These are phyloP conservation scores for Porites cylindrica DNA, from an alignment of 92 coral and sea anemone species.

Conservation along the genomic window DNA sequence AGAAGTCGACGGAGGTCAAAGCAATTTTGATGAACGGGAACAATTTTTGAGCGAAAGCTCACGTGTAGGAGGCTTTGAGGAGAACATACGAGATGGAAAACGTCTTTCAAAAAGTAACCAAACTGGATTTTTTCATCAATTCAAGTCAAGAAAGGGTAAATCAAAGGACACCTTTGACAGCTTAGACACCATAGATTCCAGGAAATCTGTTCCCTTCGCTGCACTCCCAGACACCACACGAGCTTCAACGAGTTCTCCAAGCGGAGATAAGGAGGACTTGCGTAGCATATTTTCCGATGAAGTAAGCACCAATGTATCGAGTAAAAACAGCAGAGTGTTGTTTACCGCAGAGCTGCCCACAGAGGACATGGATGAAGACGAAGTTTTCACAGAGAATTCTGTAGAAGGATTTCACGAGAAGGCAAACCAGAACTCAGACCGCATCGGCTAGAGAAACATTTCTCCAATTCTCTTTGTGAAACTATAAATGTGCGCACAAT, in stretches of 20 bases:
- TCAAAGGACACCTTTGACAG: constrained; percentile 4
- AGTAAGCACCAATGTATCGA: background rate
- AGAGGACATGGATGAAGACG: background rate
- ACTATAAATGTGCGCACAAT: background rate
- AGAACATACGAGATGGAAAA: background rate
- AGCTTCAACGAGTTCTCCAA: constrained; percentile 1
- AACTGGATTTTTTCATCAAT: background rate
- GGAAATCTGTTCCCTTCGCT: constrained; percentile 48
- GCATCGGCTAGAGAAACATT: too few relatives aligned
- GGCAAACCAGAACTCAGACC: too few relatives aligned
- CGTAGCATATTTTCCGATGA: background rate
- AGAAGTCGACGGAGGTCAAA: background rate
- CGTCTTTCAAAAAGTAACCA: background rate
- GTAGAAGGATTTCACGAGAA: too few relatives aligned
- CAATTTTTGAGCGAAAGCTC: constrained; percentile 7
- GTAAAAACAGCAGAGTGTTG: background rate
- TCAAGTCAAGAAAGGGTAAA: background rate
- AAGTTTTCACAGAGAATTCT: too few relatives aligned
- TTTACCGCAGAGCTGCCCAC: background rate
- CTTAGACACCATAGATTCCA: constrained; percentile 28
- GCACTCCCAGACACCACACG: constrained; percentile 15
- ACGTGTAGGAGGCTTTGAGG: too few relatives aligned
- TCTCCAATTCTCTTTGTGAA: background rate
- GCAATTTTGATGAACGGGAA: background rate
- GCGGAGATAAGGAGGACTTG: background rate